Percentiles rank a stretch among this genome's conserved stretches.
Evolutionary conservation across 2,113 vertebrate species (phyloP).

Genomic region (Reinhardtius hippoglossoides): DNA sequence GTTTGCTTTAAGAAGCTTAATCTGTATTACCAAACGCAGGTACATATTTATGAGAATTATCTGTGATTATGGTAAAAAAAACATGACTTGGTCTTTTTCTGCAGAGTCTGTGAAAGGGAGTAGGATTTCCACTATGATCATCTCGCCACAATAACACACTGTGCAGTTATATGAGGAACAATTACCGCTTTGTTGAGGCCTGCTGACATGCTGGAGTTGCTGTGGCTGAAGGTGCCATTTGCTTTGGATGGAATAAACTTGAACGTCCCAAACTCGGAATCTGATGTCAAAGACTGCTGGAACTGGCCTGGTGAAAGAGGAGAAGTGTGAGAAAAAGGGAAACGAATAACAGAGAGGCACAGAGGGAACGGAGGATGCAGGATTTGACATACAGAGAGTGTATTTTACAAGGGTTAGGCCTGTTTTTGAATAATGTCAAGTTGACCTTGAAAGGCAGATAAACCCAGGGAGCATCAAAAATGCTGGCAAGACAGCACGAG

Average conservation of each 20-base stretch:
- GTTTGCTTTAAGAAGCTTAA: not conserved
- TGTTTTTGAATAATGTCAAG: too few species aligned
- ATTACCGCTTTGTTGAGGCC: conserved; percentile 63
- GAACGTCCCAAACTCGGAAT: conserved; percentile 65
- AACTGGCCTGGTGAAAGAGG: conserved; percentile 43
- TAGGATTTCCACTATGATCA: not conserved
- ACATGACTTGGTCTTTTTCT: not conserved
- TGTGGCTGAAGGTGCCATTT: conserved; percentile 40
- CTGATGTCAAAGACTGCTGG: not conserved
- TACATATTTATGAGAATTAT: not conserved
- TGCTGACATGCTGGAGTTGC: conserved; percentile 9
- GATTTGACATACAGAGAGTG: not conserved
- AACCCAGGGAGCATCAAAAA: too few species aligned
- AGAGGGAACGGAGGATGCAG: not conserved
- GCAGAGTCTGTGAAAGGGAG: not conserved
- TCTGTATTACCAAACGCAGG: not conserved
- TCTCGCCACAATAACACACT: not conserved
- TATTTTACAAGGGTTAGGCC: not conserved
- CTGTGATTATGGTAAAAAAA: not conserved
- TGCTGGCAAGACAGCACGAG: too few species aligned
- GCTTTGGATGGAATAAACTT: conserved; percentile 68
- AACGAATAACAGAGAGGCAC: not conserved
- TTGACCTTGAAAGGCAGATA: too few species aligned
- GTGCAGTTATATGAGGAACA: not conserved
- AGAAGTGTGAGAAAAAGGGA: not conserved